A percentile compares a stretch with the other conserved stretches of the same genome.
These are phyloP conservation scores for Sthenelais limicola DNA, from an alignment of 2,888 invertebrate species.

Conservation along the genomic window DNA sequence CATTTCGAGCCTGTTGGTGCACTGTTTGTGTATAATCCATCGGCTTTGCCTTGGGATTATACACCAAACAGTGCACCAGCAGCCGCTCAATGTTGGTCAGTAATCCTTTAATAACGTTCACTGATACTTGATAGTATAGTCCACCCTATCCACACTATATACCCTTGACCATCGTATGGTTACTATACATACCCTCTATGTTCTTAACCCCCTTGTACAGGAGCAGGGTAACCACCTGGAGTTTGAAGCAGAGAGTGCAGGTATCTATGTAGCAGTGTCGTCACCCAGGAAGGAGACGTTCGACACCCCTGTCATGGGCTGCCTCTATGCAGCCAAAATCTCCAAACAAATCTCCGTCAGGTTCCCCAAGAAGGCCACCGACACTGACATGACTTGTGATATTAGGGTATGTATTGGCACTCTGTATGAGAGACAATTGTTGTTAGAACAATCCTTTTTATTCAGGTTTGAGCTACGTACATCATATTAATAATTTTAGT, in stretches of 20 bases:
- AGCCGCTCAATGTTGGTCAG: too few relatives aligned
- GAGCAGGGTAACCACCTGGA: slow-evolving; percentile 52
- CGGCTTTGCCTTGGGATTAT: too few relatives aligned
- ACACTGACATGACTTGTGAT: slow-evolving; percentile 60
- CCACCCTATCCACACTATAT: not conserved
- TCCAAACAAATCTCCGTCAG: slow-evolving; percentile 65
- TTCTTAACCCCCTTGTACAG: too few relatives aligned
- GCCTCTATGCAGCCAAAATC: slow-evolving; percentile 66
- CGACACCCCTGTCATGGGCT: slow-evolving; percentile 65
- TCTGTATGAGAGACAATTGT: not conserved
- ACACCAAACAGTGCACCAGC: too few relatives aligned
- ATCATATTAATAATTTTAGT: too few relatives aligned
- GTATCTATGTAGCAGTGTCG: slow-evolving; percentile 65
- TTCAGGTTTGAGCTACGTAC: too few relatives aligned
- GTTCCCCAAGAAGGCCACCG: slow-evolving; percentile 68
- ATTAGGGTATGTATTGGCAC: slow-evolving; percentile 60
- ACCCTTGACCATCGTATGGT: not conserved
- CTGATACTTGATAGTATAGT: too few relatives aligned
- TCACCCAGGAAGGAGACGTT: slow-evolving; percentile 63
- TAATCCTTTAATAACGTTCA: too few relatives aligned
- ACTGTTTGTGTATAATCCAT: too few relatives aligned
- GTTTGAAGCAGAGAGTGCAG: slow-evolving; percentile 61
- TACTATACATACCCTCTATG: not conserved
- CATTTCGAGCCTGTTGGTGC: too few relatives aligned
- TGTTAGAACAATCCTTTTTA: too few relatives aligned